Percentiles rank a stretch among this genome's conserved stretches.
phyloP scores from a whole-genome alignment of 2,888 invertebrate species.

The Tenthredo amoena region DNA sequence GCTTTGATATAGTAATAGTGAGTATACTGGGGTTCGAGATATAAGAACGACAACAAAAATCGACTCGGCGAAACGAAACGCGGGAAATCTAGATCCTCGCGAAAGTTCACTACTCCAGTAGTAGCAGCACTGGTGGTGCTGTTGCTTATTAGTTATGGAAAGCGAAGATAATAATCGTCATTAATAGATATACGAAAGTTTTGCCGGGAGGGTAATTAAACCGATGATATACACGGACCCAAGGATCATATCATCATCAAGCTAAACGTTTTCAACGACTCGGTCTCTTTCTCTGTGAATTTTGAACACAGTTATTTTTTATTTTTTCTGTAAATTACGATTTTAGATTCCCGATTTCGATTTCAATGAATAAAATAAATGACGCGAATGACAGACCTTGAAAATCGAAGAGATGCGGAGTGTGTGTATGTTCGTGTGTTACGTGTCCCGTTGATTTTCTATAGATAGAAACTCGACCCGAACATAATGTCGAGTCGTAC shows the following conservation, averaged over 20 bases:
- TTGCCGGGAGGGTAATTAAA: slow-evolving; percentile 25
- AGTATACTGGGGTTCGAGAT: not conserved
- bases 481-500: not conserved
- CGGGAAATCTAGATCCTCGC: slow-evolving; percentile 37
- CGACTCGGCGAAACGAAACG: not conserved
- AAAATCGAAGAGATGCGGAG: not conserved
- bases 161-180: slow-evolving; percentile 41
- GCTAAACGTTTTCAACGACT: not conserved
- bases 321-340: not conserved
- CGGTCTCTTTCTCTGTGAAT: not conserved
- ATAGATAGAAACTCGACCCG: not conserved
- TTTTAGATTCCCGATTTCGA: not conserved
- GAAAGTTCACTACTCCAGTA: not conserved
- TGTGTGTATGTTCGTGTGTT: not conserved
- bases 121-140: not conserved
- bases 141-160: slow-evolving; percentile 41
- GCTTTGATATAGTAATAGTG: not conserved
- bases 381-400: not conserved
- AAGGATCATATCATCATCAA: not conserved
- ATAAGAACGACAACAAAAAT: not conserved
- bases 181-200: slow-evolving; percentile 28
- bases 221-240: not conserved
- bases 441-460: slow-evolving; percentile 6
- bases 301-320: not conserved
- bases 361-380: not conserved